These are phyloP conservation scores for Ectobius pallidus DNA, from an alignment of 2,888 invertebrate genomes.

Conservation along the genomic window DNA sequence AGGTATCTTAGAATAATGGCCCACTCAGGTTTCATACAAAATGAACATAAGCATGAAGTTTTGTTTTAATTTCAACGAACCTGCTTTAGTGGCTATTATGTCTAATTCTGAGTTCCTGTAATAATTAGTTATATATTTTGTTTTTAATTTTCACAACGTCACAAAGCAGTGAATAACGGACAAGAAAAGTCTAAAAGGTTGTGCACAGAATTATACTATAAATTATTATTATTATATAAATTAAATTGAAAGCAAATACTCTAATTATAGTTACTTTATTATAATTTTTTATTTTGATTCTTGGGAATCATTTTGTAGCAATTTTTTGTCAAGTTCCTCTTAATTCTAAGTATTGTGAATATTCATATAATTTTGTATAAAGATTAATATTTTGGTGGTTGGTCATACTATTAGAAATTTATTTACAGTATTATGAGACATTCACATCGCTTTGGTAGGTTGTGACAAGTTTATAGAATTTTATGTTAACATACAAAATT, in stretches of 20 bases:
- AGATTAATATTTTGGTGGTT: constrained; percentile 19
- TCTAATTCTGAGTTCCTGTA: constrained; percentile 22
- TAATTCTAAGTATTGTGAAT: constrained; percentile 20
- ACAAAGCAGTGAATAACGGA: constrained; percentile 3
- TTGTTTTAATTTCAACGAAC: constrained; percentile 10
- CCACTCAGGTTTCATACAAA: constrained; percentile 32
- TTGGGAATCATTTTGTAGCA: constrained; percentile 20
- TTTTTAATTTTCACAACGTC: constrained; percentile 8
- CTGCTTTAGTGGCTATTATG: constrained; percentile 19
- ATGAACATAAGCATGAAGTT: constrained; percentile 9
- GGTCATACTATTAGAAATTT: constrained; percentile 4
- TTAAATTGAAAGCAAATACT: constrained; percentile 4
- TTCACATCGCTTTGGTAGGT: not conserved
- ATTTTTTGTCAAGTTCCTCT: constrained; percentile 35
- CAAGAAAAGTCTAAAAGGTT: constrained; percentile 6
- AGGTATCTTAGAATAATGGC: constrained; percentile 21
- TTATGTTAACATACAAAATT: not conserved
- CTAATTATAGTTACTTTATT: constrained; percentile 23
- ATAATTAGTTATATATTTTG: too few species aligned
- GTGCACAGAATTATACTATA: not conserved
- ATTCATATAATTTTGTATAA: constrained; percentile 22
- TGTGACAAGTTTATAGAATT: not conserved
- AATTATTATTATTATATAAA: constrained; percentile 11
- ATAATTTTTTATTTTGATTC: constrained; percentile 25
- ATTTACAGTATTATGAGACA: not conserved